These are phyloP conservation scores for Nomada goodeniana DNA, from an alignment of 2,888 invertebrate species.

Conservation along the genomic window DNA sequence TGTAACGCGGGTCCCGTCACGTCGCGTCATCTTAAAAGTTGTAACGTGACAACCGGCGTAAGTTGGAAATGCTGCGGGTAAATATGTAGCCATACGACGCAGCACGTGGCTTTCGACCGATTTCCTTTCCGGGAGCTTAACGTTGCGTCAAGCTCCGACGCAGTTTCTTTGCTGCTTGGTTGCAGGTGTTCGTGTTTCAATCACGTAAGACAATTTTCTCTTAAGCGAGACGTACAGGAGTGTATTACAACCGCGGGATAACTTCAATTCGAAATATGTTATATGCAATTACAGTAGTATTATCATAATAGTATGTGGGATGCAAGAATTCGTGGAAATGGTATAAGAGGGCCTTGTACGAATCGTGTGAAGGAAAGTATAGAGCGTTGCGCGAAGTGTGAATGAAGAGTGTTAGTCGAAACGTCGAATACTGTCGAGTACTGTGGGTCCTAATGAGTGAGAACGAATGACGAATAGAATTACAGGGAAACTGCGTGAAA, in stretches of 20 bases:
- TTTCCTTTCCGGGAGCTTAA: not conserved
- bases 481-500: no score
- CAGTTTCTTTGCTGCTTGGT: not conserved
- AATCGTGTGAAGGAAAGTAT: no score
- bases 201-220: not conserved
- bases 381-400: no score
- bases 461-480: no score
- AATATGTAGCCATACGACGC: constrained; percentile 58
- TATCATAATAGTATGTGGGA: no score
- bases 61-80: constrained; percentile 32
- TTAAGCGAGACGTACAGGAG: not conserved
- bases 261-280: no score
- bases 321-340: no score
- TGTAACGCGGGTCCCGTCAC: constrained; percentile 47
- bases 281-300: no score
- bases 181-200: not conserved
- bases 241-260: not conserved
- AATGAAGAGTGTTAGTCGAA: no score
- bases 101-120: constrained; percentile 32
- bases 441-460: no score
- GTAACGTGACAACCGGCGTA: constrained; percentile 44
- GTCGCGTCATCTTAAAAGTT: constrained; percentile 44
- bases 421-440: no score
- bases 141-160: not conserved
- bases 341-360: no score